Base-by-base conservation (phyloP, 2,888 invertebrate genomes). In the Diarsia dahlii region DNA sequence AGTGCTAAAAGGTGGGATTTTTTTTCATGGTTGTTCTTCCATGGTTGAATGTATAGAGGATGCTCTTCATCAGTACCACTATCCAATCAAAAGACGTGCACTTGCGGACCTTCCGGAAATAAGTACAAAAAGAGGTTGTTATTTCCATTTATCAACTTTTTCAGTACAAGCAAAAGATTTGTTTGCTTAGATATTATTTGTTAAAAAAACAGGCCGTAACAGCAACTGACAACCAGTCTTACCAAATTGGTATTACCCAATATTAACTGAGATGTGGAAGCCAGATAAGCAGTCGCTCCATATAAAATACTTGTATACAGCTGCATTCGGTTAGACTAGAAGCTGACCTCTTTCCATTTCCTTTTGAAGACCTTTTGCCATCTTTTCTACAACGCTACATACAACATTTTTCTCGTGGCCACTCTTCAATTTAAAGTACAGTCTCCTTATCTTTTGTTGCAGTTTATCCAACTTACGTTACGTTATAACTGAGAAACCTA, bases 391-490 rank as follows among this genome's bases (percentile, higher is more conserved):
- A 28, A 28, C 1, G 28, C 2, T 28, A 28, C 28, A 28, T 2
- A 28, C 28, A 2, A 28, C 1, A 28, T 28, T 28, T 28, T 2
- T 28, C 28, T 28, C 2, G 28, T 28, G 2, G 20, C 4, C 0
- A 46, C 15, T 39, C 18, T 60, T 12, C 6, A 20, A 52, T 58
- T 39, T 23, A 15, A 23, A 71, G 12, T 45, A 56, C 23, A 48
- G 4, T 1, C 8, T 34, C 8, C 5, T 46, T 28, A 15, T 34
- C 52, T 78, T 84, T 64, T 79, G 76, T 94, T 93, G 48, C 93
- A 95, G 95, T 85, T 91, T 95, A 87, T 93, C 95, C 5, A 94
- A 94, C 45, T 70, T 95, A 62, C 92, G 95, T 28, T 95, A 95
- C 76, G 91, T 95, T 0, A 90, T 94, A 56, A 90, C 93, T 3